A percentile compares a stretch with the other conserved stretches of the same genome.
These are phyloP conservation scores for Oreochromis niloticus DNA, from an alignment of 2,113 vertebrate genomes.

Conservation along the genomic window DNA sequence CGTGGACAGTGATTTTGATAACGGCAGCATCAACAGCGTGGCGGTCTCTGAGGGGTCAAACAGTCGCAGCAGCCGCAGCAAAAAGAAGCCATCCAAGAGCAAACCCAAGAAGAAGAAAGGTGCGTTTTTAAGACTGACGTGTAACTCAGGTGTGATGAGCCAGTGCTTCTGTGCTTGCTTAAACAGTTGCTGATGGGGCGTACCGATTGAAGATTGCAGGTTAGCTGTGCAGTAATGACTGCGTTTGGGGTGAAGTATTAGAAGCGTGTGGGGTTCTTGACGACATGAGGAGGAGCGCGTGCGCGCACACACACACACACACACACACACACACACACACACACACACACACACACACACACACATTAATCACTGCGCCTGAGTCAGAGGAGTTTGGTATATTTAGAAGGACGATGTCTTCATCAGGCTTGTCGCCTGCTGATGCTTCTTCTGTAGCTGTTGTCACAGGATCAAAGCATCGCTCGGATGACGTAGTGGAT, in stretches of 20 bases:
- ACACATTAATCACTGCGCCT: background rate
- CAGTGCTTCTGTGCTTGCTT: background rate
- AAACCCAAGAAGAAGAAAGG: constrained; percentile 97
- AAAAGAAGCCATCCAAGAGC: constrained; percentile 85
- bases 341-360: background rate
- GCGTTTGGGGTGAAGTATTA: background rate
- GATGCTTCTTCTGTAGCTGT: background rate
- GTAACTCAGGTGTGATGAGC: background rate
- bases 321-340: background rate
- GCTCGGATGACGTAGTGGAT: background rate
- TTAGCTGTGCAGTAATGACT: background rate
- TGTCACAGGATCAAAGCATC: background rate
- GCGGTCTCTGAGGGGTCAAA: constrained; percentile 96
- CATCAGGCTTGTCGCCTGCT: background rate
- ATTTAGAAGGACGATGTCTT: constrained; percentile 27
- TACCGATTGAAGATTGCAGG: background rate
- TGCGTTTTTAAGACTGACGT: constrained; percentile 21
- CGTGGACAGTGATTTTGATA: constrained; percentile 94
- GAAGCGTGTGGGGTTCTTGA: background rate
- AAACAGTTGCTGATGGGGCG: background rate
- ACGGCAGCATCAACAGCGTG: constrained; percentile 93
- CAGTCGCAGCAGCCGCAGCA: constrained; percentile 90
- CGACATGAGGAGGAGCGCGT: background rate
- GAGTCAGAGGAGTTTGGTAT: constrained; percentile 13
- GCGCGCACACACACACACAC: background rate